Base-by-base conservation (phyloP, 53 echinoderm and acorn worm species). In the Holothuria leucospilota region DNA sequence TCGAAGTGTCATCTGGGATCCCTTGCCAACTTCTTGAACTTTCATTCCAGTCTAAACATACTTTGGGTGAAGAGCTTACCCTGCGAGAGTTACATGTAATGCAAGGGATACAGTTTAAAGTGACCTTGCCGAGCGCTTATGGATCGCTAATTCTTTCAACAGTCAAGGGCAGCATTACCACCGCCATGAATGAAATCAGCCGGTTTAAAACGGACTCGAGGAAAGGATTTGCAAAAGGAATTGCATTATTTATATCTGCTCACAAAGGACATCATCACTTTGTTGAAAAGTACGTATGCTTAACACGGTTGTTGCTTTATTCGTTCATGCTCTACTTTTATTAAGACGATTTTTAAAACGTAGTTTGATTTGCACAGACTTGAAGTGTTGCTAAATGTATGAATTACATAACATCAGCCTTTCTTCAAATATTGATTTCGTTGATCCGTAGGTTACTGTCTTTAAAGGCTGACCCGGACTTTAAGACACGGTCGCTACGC, bases 1-100 rank as follows among this genome's bases (percentile, higher is more conserved):
- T 96, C 40, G 96, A 96, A 74, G 80, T 96, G 20, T 85, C 91
- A 27, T 90, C 88, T 38, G 96, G 96, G 28, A 85, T 96, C n/a
- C 94, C 96, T 15, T 68, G 87, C 28, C 86, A 96, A 46, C 85
- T 96, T 12, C 88, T 90, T 66, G 67, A 71, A 0, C 39, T 96
- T 29, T 88, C 87, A 0, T 94, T 87, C 77, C 85, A 77, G 30
- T 71, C 87, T 13, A 83, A 89, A 18, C 82, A 83, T 24, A 71
- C 73, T 8, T 82, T 90, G 14, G 69, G 62, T 8, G 96, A 92
- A 46, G 62, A 87, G 8, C 40, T 84, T 23, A 96, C 92, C 8
- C 85, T 96, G 46, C 79, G 94, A n/a, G 53, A 86, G 13, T 70
- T 94, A 27, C 62, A 86, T 29, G 74, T 96, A 13, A 86, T 91